Base-by-base conservation (phyloP, 2,888 invertebrate species). In the Drosophila fungiperda region DNA sequence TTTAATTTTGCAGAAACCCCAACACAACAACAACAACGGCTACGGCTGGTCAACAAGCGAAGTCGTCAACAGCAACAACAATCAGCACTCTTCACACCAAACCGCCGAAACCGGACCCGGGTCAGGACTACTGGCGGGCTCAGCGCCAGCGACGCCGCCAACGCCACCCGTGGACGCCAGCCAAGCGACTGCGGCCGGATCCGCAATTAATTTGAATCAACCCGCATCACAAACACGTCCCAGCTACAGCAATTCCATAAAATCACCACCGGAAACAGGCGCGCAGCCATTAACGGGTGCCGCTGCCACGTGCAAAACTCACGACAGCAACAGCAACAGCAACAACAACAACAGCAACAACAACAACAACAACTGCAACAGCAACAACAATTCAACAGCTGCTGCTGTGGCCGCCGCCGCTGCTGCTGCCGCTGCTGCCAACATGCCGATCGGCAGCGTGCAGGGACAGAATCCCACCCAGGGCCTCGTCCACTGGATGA, bases 401-500 rank as follows among this genome's bases (percentile, higher is more conserved):
- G 72, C 78, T 60, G 74, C 80, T 48, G 84, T 83, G 66, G 76
- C 86, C 68, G 84, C 88, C 61, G 75, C 80, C 54, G 81, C 84
- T 59, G 77, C 83, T 60, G 78, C 76, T 67, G 69, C 82, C 60
- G 77, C 83, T 73, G 76, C 86, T 60, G 75, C 78, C 82, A 83
- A 89, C 74, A 93, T 93, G 92, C 93, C 94, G 74, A 93, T 93
- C 75, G 93, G 93, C 64, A 91, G 93, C 74, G 93, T 93, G 63
- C 93, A 94, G 89, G 93, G 95, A 90, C 95, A 95, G 93, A 95
- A 95, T 93, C 95, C 95, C 81, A 95, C 96, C 57, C 96, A 96
- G 92, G 97, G 97, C 73, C 95, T 98, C 92, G 98, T 98, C 92
- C 98, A 98, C 94, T 98, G 98, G 98, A 98, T 98, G 97, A 97